phyloP scores from a whole-genome alignment of 2,888 invertebrate genomes.

The Drosophila neonasuta region DNA sequence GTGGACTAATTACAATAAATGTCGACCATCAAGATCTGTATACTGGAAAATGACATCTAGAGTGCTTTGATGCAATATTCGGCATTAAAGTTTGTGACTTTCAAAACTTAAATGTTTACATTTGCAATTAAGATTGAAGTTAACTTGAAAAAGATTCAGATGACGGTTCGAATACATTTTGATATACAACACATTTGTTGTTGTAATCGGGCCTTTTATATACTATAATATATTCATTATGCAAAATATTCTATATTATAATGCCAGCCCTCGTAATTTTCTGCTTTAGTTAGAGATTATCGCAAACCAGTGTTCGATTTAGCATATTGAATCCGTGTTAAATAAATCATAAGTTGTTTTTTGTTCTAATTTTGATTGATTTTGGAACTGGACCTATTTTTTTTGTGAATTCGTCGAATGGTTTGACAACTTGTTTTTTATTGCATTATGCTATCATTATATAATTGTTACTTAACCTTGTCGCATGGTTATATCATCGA shows the following conservation, averaged over 20 bases:
- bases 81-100: not conserved
- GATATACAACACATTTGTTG: too few relatives aligned
- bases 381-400: conserved; percentile 13
- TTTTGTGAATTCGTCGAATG: conserved; percentile 15
- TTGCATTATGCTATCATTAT: conserved; percentile 7
- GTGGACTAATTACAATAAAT: conserved; percentile 5
- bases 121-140: not conserved
- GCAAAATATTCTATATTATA: not conserved
- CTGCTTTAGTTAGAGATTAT: not conserved
- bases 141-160: not conserved
- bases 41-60: not conserved
- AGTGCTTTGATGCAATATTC: not conserved
- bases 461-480: conserved; percentile 24
- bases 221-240: too few relatives aligned
- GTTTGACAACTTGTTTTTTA: conserved; percentile 20
- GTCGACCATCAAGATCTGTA: not conserved
- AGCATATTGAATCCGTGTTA: conserved; percentile 10
- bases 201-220: too few relatives aligned
- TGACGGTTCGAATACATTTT: too few relatives aligned
- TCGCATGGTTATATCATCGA: not conserved
- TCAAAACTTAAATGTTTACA: not conserved
- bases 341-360: not conserved
- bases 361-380: conserved; percentile 9
- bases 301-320: not conserved
- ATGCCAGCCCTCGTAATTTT: not conserved